Evolutionary conservation across 2,797 vertebrate species (phyloP).

Genomic region (Labroides dimidiatus): DNA sequence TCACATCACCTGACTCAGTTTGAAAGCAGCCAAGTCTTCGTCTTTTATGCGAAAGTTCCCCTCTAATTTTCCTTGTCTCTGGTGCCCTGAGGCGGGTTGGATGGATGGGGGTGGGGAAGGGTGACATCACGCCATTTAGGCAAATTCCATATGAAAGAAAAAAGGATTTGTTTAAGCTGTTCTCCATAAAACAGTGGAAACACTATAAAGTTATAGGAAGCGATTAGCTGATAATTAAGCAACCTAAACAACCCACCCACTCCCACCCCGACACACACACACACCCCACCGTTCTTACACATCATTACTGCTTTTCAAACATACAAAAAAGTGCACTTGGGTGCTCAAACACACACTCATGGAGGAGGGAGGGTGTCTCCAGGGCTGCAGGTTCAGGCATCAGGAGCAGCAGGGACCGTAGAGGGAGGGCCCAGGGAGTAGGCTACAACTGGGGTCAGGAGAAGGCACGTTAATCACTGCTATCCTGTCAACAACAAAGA

Average conservation of each 20-base stretch:
- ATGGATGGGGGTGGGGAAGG: constrained; percentile 61
- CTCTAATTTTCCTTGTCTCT: constrained; percentile 82
- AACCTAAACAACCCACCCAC: constrained; percentile 69
- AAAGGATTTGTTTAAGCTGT: constrained; percentile 52
- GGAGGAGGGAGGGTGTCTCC: constrained; percentile 50
- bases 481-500: constrained; percentile 85
- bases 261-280: too few species aligned
- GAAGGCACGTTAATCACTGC: constrained; percentile 84
- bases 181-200: constrained; percentile 79
- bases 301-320: constrained; percentile 64
- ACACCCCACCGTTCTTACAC: constrained; percentile 61
- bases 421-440: constrained; percentile 60
- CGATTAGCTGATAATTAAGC: constrained; percentile 76
- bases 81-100: constrained; percentile 63
- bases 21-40: constrained; percentile 73
- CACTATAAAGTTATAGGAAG: constrained; percentile 80
- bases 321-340: constrained; percentile 50
- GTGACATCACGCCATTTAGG: constrained; percentile 80
- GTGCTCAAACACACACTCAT: constrained; percentile 38
- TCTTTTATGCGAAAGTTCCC: constrained; percentile 83
- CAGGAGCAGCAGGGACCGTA: constrained; percentile 57
- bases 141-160: constrained; percentile 77
- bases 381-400: constrained; percentile 65
- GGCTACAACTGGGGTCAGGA: constrained; percentile 80
- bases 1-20: constrained; percentile 78